These are phyloP conservation scores for Clepsis dumicolana DNA, from an alignment of 2,888 invertebrate species.

Conservation along the genomic window DNA sequence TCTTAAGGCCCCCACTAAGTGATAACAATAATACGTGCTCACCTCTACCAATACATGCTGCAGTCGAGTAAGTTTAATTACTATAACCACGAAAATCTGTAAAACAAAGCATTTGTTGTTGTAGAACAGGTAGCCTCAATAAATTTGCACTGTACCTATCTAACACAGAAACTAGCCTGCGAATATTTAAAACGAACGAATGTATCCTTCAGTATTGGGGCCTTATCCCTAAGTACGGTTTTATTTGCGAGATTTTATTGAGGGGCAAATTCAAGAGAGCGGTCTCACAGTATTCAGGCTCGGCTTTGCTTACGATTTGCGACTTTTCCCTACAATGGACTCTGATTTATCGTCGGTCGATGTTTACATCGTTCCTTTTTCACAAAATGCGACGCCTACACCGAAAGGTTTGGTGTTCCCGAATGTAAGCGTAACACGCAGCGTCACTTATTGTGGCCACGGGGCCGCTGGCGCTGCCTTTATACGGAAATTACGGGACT, in stretches of 20 bases:
- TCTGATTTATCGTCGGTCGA: conserved; percentile 44
- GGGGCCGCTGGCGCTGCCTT: conserved; percentile 17
- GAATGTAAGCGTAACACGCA: conserved; percentile 34
- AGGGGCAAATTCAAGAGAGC: conserved; percentile 44
- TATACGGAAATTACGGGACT: conserved; percentile 30
- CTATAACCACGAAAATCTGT: too few species aligned
- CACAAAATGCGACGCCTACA: conserved; percentile 39
- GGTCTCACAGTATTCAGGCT: conserved; percentile 40
- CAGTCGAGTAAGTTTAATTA: too few species aligned
- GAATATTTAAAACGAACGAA: conserved; percentile 29
- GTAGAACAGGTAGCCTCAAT: background rate
- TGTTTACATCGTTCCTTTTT: conserved; percentile 43
- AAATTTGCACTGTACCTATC: background rate
- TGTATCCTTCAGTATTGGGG: conserved; percentile 34
- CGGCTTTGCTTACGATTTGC: conserved; percentile 45
- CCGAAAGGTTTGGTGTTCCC: conserved; percentile 34
- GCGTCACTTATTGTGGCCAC: conserved; percentile 35
- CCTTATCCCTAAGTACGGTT: conserved; percentile 42
- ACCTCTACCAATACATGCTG: too few species aligned
- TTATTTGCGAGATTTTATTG: conserved; percentile 44
- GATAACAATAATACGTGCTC: too few species aligned
- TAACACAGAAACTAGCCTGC: conserved; percentile 9
- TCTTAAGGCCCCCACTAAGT: too few species aligned
- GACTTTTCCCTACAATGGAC: conserved; percentile 44
- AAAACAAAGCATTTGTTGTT: too few species aligned